Conservation (phyloP, 2,888 invertebrate species). For the Drosophila tanythrix region DNA sequence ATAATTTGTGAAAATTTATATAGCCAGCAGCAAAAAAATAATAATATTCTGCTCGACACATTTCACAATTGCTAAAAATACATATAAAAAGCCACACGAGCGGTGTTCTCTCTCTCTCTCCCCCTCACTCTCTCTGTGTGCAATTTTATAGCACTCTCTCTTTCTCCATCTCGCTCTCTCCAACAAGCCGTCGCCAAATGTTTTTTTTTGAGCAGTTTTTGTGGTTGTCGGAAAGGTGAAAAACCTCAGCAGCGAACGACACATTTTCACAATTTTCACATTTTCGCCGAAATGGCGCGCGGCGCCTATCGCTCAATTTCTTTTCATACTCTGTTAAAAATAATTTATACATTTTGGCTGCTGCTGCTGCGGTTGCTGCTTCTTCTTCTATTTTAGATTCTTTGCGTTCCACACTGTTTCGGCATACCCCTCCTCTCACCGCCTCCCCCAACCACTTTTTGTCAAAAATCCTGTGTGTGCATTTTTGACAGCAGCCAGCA, state of each 20-base stretch:
- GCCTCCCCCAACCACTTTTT: conserved; percentile 64
- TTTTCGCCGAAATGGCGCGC: conserved; percentile 57
- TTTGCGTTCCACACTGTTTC: conserved; percentile 2
- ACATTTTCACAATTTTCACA: conserved; percentile 51
- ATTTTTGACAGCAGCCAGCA: conserved; percentile 61
- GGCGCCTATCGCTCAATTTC: conserved; percentile 72
- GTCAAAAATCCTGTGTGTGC: conserved; percentile 63
- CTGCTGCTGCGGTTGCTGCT: background rate
- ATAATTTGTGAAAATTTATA: conserved; percentile 66
- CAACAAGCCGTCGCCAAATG: conserved; percentile 28
- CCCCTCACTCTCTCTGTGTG: background rate
- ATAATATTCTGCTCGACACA: conserved; percentile 57
- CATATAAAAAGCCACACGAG: conserved; percentile 70
- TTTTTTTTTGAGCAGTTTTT: conserved; percentile 44
- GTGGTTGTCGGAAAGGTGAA: conserved; percentile 63
- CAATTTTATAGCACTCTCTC: background rate
- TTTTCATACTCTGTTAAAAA: conserved; percentile 41
- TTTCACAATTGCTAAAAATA: conserved; percentile 68
- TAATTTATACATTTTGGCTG: conserved; percentile 37
- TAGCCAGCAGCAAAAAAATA: conserved; percentile 17
- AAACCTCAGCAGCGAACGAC: conserved; percentile 63
- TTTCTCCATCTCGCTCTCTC: background rate
- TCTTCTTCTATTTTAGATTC: background rate
- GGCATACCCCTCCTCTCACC: background rate
- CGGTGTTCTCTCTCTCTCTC: conserved; percentile 3